Percentiles rank a stretch among this genome's conserved stretches.
Evolutionary conservation across 1,140 invertebrate species (phyloP).

Genomic region (Drosophila leontia): DNA sequence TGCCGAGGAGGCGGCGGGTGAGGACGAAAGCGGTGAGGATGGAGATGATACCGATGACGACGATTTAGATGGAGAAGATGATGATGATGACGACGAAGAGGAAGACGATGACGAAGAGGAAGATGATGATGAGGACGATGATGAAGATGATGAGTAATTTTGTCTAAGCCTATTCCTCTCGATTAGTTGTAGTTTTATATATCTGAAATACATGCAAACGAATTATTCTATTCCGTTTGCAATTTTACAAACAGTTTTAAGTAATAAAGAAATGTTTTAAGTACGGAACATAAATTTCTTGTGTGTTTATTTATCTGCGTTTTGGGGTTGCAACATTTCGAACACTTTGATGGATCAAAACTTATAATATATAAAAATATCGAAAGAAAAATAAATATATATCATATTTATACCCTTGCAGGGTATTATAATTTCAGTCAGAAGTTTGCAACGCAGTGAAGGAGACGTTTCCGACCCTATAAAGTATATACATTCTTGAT

Average conservation of each 20-base stretch:
- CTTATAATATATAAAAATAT: too few species aligned
- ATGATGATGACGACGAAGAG: constrained; percentile 34
- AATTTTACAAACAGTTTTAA: constrained; percentile 41
- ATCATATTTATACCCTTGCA: too few species aligned
- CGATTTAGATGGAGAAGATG: constrained; percentile 22
- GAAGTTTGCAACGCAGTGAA: too few species aligned
- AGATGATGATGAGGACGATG: constrained; percentile 35
- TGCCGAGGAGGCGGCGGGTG: constrained; percentile 64
- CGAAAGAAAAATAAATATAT: too few species aligned
- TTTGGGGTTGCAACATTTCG: too few species aligned
- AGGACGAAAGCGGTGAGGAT: constrained; percentile 46
- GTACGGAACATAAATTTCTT: constrained; percentile 8
- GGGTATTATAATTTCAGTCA: too few species aligned
- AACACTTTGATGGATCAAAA: too few species aligned
- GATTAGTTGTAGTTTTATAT: constrained; percentile 34
- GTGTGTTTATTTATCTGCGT: not conserved
- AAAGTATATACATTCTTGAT: too few species aligned
- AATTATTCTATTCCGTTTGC: constrained; percentile 35
- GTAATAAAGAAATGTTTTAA: constrained; percentile 56
- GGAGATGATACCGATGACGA: constrained; percentile 19
- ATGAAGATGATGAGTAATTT: constrained; percentile 54
- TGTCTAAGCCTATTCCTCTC: constrained; percentile 6
- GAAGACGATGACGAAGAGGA: constrained; percentile 52
- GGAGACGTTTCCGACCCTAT: too few species aligned
- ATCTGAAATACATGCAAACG: constrained; percentile 33